Evolutionary conservation across 1,140 invertebrate genomes (phyloP).

Genomic region (Vanessa tameamea): DNA sequence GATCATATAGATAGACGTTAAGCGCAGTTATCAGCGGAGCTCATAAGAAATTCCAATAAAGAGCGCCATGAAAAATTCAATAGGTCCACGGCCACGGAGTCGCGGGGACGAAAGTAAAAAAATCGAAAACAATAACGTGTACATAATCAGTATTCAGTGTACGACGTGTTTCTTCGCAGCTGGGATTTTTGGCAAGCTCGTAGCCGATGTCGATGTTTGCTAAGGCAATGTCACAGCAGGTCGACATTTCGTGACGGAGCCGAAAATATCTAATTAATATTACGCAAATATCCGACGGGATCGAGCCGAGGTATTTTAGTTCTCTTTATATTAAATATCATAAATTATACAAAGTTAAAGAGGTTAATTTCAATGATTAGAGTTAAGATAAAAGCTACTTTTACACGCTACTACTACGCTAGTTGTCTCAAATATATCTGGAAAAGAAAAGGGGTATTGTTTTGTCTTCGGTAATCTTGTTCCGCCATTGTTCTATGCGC

Average conservation of each 20-base stretch:
- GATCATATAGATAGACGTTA: slow-evolving; percentile 69
- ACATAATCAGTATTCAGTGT: slow-evolving; percentile 74
- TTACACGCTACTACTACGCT: neutral
- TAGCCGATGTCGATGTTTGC: slow-evolving; percentile 2
- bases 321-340: too few species aligned
- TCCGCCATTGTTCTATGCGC: too few species aligned
- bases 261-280: slow-evolving; percentile 10
- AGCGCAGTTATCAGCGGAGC: slow-evolving; percentile 52
- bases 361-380: too few species aligned
- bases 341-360: too few species aligned
- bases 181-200: slow-evolving; percentile 70
- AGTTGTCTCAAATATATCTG: too few species aligned
- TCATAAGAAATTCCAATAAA: slow-evolving; percentile 73
- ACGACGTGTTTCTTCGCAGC: slow-evolving; percentile 61
- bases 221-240: slow-evolving; percentile 20
- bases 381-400: too few species aligned
- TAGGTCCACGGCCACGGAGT: slow-evolving; percentile 57
- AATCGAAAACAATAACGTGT: slow-evolving; percentile 71
- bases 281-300: neutral
- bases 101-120: slow-evolving; percentile 68
- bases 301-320: too few species aligned
- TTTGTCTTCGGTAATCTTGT: too few species aligned
- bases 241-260: neutral
- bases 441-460: too few species aligned
- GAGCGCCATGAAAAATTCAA: slow-evolving; percentile 76